Conservation (phyloP, 2,888 invertebrate species). For the Nebria brevicollis region DNA sequence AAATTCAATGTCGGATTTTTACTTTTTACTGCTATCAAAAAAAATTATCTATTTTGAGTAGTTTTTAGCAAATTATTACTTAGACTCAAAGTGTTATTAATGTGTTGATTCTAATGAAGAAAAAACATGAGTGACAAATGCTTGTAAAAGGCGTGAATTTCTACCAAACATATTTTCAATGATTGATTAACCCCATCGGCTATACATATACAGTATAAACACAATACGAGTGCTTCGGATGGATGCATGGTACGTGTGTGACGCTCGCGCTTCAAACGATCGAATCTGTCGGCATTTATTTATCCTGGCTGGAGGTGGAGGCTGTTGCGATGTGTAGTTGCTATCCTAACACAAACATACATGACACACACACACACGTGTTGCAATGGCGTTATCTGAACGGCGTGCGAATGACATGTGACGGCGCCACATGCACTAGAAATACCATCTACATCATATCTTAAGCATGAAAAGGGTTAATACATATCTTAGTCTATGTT, state of each 20-base stretch:
- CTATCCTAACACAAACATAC: not conserved
- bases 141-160: too few relatives aligned
- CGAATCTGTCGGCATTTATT: slow-evolving; percentile 6
- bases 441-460: not conserved
- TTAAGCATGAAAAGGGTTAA: not conserved
- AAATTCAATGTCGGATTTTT: not conserved
- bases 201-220: too few relatives aligned
- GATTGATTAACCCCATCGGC: too few relatives aligned
- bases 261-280: not conserved
- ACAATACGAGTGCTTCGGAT: not conserved
- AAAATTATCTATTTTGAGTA: too few relatives aligned
- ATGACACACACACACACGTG: slow-evolving; percentile 13
- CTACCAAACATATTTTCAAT: too few relatives aligned
- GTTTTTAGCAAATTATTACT: too few relatives aligned
- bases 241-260: not conserved
- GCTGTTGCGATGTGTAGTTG: not conserved
- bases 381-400: slow-evolving; percentile 27
- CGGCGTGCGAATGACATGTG: slow-evolving; percentile 33
- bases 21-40: too few relatives aligned
- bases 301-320: not conserved
- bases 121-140: too few relatives aligned
- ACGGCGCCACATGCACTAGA: slow-evolving; percentile 12
- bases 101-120: too few relatives aligned
- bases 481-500: not conserved
- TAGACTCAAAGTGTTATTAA: too few relatives aligned